Evolutionary conservation across 2,113 vertebrate genomes (phyloP).

Genomic region (Phocoena phocoena): DNA sequence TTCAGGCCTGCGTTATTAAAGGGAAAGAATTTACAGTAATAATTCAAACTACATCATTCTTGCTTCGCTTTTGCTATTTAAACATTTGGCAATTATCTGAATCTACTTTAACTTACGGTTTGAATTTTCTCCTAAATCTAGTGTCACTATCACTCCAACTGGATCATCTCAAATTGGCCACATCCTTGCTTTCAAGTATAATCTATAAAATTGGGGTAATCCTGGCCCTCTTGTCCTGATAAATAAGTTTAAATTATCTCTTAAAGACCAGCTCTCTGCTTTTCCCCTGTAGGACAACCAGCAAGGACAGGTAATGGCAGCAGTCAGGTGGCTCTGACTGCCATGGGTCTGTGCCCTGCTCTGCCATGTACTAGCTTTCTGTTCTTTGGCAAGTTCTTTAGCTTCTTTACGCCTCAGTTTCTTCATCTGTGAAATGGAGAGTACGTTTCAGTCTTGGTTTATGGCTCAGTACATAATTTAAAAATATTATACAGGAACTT

Average conservation of each 20-base stretch:
- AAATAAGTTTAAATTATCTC: not conserved
- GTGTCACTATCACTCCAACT: not conserved
- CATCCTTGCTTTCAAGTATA: not conserved
- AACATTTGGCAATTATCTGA: not conserved
- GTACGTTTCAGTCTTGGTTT: not conserved
- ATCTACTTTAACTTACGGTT: not conserved
- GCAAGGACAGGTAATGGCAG: rapidly evolving
- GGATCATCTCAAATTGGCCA: not conserved
- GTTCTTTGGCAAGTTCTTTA: not conserved
- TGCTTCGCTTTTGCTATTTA: not conserved
- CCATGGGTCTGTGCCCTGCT: not conserved
- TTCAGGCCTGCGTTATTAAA: not conserved
- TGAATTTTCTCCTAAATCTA: not conserved
- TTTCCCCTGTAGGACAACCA: not conserved
- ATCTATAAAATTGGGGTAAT: not conserved
- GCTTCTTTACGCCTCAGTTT: not conserved
- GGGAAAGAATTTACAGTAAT: not conserved
- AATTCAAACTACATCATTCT: not conserved
- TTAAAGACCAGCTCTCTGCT: not conserved
- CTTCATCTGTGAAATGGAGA: not conserved
- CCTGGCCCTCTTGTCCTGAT: not conserved
- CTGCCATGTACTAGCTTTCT: not conserved
- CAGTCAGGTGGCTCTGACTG: rapidly evolving
- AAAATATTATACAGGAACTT: not conserved
- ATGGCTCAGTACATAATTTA: not conserved